A percentile compares a stretch with the other conserved stretches of the same genome.
Evolutionary conservation across 2,113 vertebrate species (phyloP).

Genomic region (Saccopteryx bilineata): DNA sequence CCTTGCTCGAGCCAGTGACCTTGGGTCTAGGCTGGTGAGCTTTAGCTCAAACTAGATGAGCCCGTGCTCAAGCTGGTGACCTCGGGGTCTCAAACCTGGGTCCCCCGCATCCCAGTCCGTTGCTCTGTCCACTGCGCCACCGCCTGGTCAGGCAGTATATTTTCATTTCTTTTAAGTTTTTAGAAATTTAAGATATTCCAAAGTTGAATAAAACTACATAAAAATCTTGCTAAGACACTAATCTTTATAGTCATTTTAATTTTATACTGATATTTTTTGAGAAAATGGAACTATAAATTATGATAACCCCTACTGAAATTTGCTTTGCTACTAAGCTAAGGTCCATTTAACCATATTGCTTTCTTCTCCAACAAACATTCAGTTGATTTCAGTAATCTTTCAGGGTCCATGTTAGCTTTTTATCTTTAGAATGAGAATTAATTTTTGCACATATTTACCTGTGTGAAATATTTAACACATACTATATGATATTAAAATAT

Average conservation of each 20-base stretch:
- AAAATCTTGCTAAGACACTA: neutral
- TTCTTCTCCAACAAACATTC: neutral
- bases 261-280: slow-evolving; percentile 41
- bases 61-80: too few relatives aligned
- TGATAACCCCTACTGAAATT: neutral
- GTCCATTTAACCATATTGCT: neutral
- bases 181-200: slow-evolving; percentile 8
- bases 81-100: too few relatives aligned
- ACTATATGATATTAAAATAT: neutral
- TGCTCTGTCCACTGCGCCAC: too few relatives aligned
- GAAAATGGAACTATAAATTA: neutral
- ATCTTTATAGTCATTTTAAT: slow-evolving; percentile 22
- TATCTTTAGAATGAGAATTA: slow-evolving; percentile 20
- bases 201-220: slow-evolving; percentile 2
- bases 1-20: too few relatives aligned
- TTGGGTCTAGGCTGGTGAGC: too few relatives aligned
- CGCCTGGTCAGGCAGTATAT: too few relatives aligned
- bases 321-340: neutral
- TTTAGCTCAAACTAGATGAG: too few relatives aligned
- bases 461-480: neutral
- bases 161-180: neutral
- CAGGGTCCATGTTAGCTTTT: slow-evolving; percentile 5
- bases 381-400: slow-evolving; percentile 20
- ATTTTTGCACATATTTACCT: slow-evolving; percentile 5
- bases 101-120: too few relatives aligned